Evolutionary conservation across 2,888 invertebrate genomes (phyloP).

Genomic region (Drepanosiphum platanoidis): DNA sequence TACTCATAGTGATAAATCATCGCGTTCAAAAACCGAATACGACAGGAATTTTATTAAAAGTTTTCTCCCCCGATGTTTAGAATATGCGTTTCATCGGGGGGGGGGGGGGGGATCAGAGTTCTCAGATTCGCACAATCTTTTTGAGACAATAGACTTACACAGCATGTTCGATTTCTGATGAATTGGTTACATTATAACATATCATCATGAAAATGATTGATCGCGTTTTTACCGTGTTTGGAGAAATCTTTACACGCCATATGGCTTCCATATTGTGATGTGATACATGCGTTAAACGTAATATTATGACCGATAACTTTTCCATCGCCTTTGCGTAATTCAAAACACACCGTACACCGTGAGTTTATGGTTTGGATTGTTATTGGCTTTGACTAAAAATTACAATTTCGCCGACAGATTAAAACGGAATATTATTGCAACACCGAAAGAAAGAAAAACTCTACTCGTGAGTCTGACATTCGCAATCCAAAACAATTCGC

Average conservation of each 20-base stretch:
- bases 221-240: neutral
- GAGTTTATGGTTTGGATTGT: too few relatives aligned
- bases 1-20: constrained; percentile 31
- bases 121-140: neutral
- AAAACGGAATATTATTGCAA: too few relatives aligned
- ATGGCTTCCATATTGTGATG: neutral
- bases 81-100: neutral
- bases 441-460: too few relatives aligned
- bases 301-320: neutral
- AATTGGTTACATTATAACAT: neutral
- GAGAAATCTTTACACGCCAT: neutral
- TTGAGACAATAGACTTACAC: neutral
- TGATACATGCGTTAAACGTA: neutral
- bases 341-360: neutral
- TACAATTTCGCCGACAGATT: too few relatives aligned
- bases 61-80: neutral
- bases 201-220: neutral
- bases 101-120: neutral
- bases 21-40: neutral
- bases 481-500: too few relatives aligned
- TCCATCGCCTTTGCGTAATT: neutral
- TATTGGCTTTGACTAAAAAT: too few relatives aligned
- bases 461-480: too few relatives aligned
- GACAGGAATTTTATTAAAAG: neutral
- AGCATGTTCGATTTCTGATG: neutral